phyloP scores from a whole-genome alignment of 2,113 vertebrate genomes.

The Grus americana region DNA sequence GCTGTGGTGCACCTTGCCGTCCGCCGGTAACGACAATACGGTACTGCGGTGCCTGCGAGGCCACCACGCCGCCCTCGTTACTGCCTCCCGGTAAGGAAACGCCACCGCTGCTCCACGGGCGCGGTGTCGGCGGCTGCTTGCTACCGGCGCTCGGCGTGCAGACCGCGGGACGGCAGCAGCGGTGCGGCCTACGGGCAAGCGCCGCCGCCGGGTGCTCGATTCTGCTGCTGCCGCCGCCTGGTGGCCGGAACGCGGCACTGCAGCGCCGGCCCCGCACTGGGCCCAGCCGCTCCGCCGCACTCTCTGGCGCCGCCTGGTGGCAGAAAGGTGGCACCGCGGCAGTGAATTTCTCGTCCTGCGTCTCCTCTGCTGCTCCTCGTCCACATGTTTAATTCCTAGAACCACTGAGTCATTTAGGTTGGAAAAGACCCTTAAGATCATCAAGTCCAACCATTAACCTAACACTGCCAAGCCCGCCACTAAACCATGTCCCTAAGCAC shows the following conservation, averaged over 20 bases:
- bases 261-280: background rate
- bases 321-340: too few relatives aligned
- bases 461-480: too few relatives aligned
- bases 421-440: too few relatives aligned
- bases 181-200: too few relatives aligned
- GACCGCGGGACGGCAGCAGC: background rate
- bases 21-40: background rate
- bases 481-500: too few relatives aligned
- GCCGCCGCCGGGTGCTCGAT: background rate
- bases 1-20: background rate
- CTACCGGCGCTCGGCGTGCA: background rate
- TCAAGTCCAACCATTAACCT: too few relatives aligned
- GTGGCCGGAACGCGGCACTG: background rate
- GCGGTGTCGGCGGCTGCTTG: too few relatives aligned
- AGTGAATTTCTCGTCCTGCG: rapidly evolving
- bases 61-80: too few relatives aligned
- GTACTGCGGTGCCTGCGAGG: too few relatives aligned
- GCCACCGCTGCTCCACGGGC: background rate
- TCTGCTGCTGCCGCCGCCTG: background rate
- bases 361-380: rapidly evolving
- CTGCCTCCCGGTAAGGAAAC: background rate
- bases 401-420: background rate
- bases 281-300: too few relatives aligned
- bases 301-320: too few relatives aligned
- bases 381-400: too few relatives aligned